Evolutionary conservation across 2,797 vertebrate genomes (phyloP).

Genomic region (Holocentrus rufus): DNA sequence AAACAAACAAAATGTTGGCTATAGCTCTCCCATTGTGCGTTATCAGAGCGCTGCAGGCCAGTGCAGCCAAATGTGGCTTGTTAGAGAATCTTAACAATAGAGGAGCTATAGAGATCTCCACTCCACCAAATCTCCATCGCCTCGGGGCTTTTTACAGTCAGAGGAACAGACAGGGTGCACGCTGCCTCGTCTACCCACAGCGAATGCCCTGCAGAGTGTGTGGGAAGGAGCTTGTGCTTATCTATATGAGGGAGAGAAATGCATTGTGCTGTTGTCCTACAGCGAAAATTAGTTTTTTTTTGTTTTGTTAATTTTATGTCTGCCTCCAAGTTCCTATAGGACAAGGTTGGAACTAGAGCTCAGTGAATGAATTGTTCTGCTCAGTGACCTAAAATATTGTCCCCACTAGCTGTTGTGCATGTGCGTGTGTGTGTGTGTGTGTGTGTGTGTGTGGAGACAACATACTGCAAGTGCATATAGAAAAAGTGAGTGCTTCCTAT

Average conservation of each 20-base stretch:
- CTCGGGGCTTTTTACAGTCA: slow-evolving; percentile 37
- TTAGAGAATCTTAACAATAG: slow-evolving; percentile 45
- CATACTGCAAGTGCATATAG: not conserved
- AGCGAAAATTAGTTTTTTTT: slow-evolving; percentile 21
- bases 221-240: too few relatives aligned
- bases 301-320: slow-evolving; percentile 28
- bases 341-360: not conserved
- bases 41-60: slow-evolving; percentile 47
- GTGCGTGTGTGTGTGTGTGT: not conserved
- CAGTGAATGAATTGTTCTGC: slow-evolving; percentile 29
- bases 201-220: not conserved
- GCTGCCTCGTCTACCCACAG: not conserved
- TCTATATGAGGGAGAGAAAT: not conserved
- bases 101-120: slow-evolving; percentile 37
- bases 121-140: slow-evolving; percentile 44
- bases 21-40: not conserved
- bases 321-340: slow-evolving; percentile 23
- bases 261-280: slow-evolving; percentile 35
- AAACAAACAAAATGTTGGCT: slow-evolving; percentile 20
- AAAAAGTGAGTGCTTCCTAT: not conserved
- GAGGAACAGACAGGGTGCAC: not conserved
- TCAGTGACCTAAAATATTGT: slow-evolving; percentile 55
- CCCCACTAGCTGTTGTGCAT: slow-evolving; percentile 25
- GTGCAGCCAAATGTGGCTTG: slow-evolving; percentile 30
- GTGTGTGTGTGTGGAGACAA: not conserved